Evolutionary conservation across 2,888 invertebrate species (phyloP).

Genomic region (Disparrhopalites patrizii): DNA sequence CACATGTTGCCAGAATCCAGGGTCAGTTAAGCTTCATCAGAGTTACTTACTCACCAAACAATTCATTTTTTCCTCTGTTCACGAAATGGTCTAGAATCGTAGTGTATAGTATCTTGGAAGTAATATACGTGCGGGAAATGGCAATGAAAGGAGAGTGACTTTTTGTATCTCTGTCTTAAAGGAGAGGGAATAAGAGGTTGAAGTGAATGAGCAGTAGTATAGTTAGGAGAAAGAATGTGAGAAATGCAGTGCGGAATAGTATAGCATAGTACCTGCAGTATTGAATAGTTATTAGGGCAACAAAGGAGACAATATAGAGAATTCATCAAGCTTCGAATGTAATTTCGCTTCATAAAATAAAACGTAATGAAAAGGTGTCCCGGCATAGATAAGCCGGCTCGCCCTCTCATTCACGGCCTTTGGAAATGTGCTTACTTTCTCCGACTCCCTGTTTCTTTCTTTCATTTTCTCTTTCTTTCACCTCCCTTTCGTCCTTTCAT

Average conservation of each 20-base stretch:
- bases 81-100: too few relatives aligned
- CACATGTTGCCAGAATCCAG: too few relatives aligned
- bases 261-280: too few relatives aligned
- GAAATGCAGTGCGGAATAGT: slow-evolving; percentile 15
- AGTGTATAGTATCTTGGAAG: too few relatives aligned
- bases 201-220: slow-evolving; percentile 3
- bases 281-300: slow-evolving; percentile 23
- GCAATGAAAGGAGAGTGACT: not conserved
- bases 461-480: not conserved
- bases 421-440: slow-evolving; percentile 4
- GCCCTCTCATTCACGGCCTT: too few relatives aligned
- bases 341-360: slow-evolving; percentile 26
- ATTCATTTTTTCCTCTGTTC: too few relatives aligned
- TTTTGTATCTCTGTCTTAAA: too few relatives aligned
- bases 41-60: too few relatives aligned
- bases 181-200: not conserved
- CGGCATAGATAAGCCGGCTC: slow-evolving; percentile 18
- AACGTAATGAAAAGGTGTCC: slow-evolving; percentile 26
- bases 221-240: slow-evolving; percentile 11
- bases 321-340: slow-evolving; percentile 25
- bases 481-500: too few relatives aligned
- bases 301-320: slow-evolving; percentile 16
- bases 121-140: not conserved
- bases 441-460: not conserved
- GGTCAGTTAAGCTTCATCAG: too few relatives aligned